phyloP scores from a whole-genome alignment of 2,113 vertebrate species.

The Lophura nycthemera region DNA sequence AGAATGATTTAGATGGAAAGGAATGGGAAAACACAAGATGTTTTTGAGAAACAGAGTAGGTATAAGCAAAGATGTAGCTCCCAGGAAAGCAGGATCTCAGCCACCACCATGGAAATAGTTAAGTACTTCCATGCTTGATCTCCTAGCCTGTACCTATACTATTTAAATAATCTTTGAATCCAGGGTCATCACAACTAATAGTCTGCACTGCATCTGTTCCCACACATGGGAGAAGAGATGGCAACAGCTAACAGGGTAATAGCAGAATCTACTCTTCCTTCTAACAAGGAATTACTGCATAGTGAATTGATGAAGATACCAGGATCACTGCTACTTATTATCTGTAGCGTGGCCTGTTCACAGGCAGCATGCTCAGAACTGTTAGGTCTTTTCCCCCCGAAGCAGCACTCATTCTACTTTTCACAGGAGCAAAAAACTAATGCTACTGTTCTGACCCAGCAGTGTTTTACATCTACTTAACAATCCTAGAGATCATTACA shows the following conservation, averaged over 20 bases:
- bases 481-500: neutral
- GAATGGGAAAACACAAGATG: constrained; percentile 20
- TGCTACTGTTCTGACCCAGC: neutral
- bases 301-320: neutral
- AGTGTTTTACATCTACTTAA: neutral
- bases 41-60: neutral
- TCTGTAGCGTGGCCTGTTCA: neutral
- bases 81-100: neutral
- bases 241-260: neutral
- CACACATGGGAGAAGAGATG: neutral
- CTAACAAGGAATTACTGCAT: neutral
- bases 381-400: neutral
- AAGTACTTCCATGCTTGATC: neutral
- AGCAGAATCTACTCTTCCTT: neutral
- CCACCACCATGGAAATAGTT: neutral
- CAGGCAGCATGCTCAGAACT: neutral
- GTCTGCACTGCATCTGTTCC: neutral
- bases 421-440: neutral
- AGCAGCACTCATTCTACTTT: neutral
- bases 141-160: neutral
- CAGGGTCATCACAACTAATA: neutral
- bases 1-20: constrained; percentile 49
- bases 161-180: constrained; percentile 25
- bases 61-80: neutral
- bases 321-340: neutral